A percentile compares a stretch with the other conserved stretches of the same genome.
Conservation (phyloP, 1,140 invertebrate genomes). For the Drosophila sucinea region DNA sequence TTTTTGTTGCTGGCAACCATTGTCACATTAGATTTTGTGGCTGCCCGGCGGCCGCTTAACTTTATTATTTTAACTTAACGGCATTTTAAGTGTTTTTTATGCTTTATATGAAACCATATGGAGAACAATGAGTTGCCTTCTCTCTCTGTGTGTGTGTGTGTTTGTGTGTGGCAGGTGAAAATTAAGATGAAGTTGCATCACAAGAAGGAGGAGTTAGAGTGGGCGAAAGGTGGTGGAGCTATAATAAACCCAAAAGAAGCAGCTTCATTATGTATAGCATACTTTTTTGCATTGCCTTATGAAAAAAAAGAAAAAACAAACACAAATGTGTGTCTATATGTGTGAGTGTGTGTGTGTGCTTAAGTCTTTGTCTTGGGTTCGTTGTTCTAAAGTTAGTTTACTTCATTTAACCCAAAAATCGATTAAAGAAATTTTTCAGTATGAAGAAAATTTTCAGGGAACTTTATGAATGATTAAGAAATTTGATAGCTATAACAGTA, state of each 20-base stretch:
- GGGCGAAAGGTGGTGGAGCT: slow-evolving; percentile 28
- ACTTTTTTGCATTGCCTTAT: slow-evolving; percentile 54
- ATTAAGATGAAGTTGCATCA: neutral
- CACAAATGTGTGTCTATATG: slow-evolving; percentile 15
- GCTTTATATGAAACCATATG: slow-evolving; percentile 21
- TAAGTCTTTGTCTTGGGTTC: neutral
- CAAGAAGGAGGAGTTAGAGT: neutral
- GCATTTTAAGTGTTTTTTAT: slow-evolving; percentile 81
- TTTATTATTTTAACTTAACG: slow-evolving; percentile 82
- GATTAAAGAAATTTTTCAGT: neutral
- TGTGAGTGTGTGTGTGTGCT: neutral
- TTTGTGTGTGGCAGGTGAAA: slow-evolving; percentile 3
- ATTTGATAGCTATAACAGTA: neutral
- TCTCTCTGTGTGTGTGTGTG: neutral
- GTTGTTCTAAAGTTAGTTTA: slow-evolving; percentile 39
- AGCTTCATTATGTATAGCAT: slow-evolving; percentile 77
- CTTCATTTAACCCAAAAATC: neutral
- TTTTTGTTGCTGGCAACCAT: slow-evolving; percentile 44
- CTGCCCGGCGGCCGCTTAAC: slow-evolving; percentile 73
- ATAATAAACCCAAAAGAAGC: slow-evolving; percentile 37
- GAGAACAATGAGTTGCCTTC: slow-evolving; percentile 29
- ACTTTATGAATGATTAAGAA: neutral
- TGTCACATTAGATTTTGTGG: slow-evolving; percentile 80
- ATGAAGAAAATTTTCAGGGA: neutral
- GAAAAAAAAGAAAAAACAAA: slow-evolving; percentile 29